Evolutionary conservation across 2,888 invertebrate species (phyloP).

Genomic region (Sphaerophoria rueppellii): DNA sequence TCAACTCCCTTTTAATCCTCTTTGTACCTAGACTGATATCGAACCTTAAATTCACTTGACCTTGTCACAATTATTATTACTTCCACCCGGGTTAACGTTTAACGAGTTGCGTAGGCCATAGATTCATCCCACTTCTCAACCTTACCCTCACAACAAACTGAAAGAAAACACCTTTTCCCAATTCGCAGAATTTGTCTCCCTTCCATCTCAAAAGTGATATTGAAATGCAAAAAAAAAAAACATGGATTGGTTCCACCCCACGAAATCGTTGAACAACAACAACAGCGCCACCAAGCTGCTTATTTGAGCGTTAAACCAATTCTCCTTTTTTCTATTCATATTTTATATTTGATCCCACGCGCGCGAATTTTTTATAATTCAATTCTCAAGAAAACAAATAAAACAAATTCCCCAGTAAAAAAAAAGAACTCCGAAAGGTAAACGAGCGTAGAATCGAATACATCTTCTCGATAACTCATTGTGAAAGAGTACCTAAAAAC

Average conservation of each 20-base stretch:
- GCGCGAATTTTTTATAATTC: conserved; percentile 21
- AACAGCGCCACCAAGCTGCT: conserved; percentile 13
- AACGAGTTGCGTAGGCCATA: neutral
- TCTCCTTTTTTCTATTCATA: conserved; percentile 36
- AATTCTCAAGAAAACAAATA: neutral
- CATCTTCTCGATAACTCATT: neutral
- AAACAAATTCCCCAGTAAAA: neutral
- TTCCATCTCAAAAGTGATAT: neutral
- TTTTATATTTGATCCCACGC: conserved; percentile 61
- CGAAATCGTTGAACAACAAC: conserved; percentile 51
- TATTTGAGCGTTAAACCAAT: conserved; percentile 66
- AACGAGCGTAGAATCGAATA: neutral
- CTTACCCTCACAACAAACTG: neutral
- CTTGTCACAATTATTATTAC: conserved; percentile 43
- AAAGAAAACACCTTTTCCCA: conserved; percentile 10
- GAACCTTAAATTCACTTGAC: conserved; percentile 58
- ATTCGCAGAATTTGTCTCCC: conserved; percentile 21
- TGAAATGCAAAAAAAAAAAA: neutral
- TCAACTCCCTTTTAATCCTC: neutral
- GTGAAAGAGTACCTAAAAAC: neutral
- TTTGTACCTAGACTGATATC: neutral
- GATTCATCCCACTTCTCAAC: neutral
- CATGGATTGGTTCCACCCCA: conserved; percentile 42
- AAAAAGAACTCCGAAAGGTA: neutral
- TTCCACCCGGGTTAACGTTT: conserved; percentile 21